Conservation (phyloP, 1,140 invertebrate species). For the Aphelinus certus region DNA sequence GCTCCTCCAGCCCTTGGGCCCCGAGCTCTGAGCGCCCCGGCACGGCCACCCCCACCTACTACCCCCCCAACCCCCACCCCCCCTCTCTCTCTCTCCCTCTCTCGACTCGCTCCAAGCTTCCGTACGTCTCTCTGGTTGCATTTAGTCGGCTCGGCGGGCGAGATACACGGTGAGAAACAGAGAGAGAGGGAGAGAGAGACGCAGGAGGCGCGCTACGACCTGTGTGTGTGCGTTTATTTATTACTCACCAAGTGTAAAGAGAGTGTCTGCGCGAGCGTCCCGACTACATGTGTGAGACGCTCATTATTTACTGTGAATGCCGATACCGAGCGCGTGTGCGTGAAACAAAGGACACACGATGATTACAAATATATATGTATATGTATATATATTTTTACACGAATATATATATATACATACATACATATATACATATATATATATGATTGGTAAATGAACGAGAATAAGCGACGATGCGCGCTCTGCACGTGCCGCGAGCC, state of each 20-base stretch:
- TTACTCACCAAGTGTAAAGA: slow-evolving; percentile 44
- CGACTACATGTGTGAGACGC: too few species aligned
- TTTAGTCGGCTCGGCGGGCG: too few species aligned
- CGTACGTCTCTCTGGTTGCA: too few species aligned
- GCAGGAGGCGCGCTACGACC: too few species aligned
- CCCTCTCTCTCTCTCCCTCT: slow-evolving; percentile 1
- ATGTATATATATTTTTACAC: too few species aligned
- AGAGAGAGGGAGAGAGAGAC: neutral
- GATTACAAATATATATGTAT: too few species aligned
- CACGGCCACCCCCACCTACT: slow-evolving; percentile 47
- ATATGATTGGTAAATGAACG: slow-evolving; percentile 1
- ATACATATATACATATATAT: slow-evolving; percentile 2
- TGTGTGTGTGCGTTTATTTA: slow-evolving; percentile 27
- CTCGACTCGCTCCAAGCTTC: neutral
- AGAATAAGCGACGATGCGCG: slow-evolving; percentile 25
- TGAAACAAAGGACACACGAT: neutral
- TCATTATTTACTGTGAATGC: slow-evolving; percentile 19
- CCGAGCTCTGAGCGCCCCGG: slow-evolving; percentile 59
- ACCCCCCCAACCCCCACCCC: slow-evolving; percentile 61
- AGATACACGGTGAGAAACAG: neutral
- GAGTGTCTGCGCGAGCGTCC: slow-evolving; percentile 11
- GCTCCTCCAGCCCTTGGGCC: slow-evolving; percentile 61
- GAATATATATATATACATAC: neutral
- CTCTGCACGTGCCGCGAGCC: slow-evolving; percentile 32
- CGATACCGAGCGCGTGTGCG: slow-evolving; percentile 32